A percentile compares a stretch with the other conserved stretches of the same genome.
These are phyloP conservation scores for Hydrophis major DNA, from an alignment of 2,797 vertebrate species.

Conservation along the genomic window DNA sequence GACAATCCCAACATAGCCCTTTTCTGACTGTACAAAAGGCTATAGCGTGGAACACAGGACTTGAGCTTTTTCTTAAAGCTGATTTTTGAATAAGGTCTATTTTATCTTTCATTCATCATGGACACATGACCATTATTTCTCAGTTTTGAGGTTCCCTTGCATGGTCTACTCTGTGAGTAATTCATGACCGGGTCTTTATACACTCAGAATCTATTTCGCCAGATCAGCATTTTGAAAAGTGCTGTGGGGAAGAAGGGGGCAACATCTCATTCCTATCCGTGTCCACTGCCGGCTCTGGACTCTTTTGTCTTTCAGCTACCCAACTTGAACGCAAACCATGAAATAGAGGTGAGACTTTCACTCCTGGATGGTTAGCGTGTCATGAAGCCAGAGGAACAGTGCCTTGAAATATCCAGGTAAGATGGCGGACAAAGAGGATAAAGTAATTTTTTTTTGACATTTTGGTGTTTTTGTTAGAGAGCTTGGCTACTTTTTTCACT, in stretches of 20 bases:
- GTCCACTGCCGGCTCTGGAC: not conserved
- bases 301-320: not conserved
- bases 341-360: not conserved
- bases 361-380: not conserved
- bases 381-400: not conserved
- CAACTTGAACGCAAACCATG: not conserved
- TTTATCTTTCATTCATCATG: not conserved
- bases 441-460: slow-evolving; percentile 8
- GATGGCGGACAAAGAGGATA: not conserved
- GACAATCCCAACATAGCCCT: not conserved
- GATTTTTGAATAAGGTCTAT: not conserved
- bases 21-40: not conserved
- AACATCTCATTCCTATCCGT: not conserved
- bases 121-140: not conserved
- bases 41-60: not conserved
- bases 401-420: not conserved
- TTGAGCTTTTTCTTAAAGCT: not conserved
- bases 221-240: not conserved
- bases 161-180: not conserved
- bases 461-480: slow-evolving; percentile 55
- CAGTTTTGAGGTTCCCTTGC: not conserved
- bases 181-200: not conserved
- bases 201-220: not conserved
- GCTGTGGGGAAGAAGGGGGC: too few species aligned
- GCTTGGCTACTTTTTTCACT: slow-evolving; percentile 54